Evolutionary conservation across 64 coral and sea anemone species (phyloP).

Genomic region (Astreopora myriophthalma): DNA sequence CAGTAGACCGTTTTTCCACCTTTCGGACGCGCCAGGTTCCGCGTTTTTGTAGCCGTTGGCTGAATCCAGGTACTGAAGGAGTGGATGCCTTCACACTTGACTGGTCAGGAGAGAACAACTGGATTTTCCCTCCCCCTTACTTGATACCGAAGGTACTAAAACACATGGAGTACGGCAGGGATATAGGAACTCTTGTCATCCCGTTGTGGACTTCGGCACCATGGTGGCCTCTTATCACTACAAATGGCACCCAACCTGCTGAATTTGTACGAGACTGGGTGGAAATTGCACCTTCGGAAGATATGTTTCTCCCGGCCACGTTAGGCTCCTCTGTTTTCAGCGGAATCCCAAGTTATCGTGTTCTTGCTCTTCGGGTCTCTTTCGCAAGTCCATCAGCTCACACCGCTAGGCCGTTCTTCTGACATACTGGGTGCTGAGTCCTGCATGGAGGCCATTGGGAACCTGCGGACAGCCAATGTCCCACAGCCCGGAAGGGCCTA

Average conservation of each 20-base stretch:
- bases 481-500: neutral
- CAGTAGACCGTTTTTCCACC: constrained; percentile 11
- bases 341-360: neutral
- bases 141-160: constrained; percentile 16
- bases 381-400: neutral
- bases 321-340: neutral
- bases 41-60: neutral
- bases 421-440: neutral
- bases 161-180: constrained; percentile 7
- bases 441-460: too few relatives aligned
- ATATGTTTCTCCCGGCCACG: neutral
- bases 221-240: neutral
- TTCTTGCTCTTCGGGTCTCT: neutral
- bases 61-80: constrained; percentile 16
- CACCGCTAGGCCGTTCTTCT: neutral
- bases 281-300: neutral
- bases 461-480: too few relatives aligned
- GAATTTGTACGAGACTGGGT: neutral
- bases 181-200: constrained; percentile 14
- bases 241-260: neutral
- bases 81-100: constrained; percentile 24
- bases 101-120: constrained; percentile 45
- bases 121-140: constrained; percentile 39
- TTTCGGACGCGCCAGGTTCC: constrained; percentile 9
- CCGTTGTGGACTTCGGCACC: constrained; percentile 24